Conservation (phyloP, 2,797 vertebrate species). For the Sebastes variabilis region DNA sequence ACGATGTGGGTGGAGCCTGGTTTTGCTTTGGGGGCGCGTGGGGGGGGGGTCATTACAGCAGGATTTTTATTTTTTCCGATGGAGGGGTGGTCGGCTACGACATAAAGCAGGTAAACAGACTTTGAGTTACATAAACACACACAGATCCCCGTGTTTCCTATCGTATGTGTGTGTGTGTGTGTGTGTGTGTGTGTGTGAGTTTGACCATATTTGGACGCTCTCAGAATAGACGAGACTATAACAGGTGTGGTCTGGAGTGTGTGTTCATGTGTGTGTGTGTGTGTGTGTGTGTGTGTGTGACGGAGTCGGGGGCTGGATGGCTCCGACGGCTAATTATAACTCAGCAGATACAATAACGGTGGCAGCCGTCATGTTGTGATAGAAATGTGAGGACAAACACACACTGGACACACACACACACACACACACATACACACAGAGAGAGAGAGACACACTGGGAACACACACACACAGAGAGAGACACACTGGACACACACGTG, state of each 20-base stretch:
- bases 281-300: conserved; percentile 15
- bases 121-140: neutral
- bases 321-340: conserved; percentile 53
- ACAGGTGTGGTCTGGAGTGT: conserved; percentile 44
- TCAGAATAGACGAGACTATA: conserved; percentile 49
- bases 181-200: neutral
- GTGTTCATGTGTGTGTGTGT: conserved; percentile 16
- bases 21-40: rapidly evolving
- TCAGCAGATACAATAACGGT: conserved; percentile 29
- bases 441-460: too few species aligned
- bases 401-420: neutral
- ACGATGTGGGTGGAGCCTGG: conserved; percentile 10
- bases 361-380: conserved; percentile 20
- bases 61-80: too few species aligned
- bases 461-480: neutral
- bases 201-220: conserved; percentile 48
- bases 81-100: rapidly evolving
- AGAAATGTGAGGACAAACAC: conserved; percentile 24
- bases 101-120: neutral
- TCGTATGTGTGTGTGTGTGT: neutral
- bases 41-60: neutral
- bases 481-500: neutral
- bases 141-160: neutral
- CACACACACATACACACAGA: neutral
- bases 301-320: neutral